Evolutionary conservation across 2,797 vertebrate species (phyloP).

Genomic region (Anas flavirostris): DNA sequence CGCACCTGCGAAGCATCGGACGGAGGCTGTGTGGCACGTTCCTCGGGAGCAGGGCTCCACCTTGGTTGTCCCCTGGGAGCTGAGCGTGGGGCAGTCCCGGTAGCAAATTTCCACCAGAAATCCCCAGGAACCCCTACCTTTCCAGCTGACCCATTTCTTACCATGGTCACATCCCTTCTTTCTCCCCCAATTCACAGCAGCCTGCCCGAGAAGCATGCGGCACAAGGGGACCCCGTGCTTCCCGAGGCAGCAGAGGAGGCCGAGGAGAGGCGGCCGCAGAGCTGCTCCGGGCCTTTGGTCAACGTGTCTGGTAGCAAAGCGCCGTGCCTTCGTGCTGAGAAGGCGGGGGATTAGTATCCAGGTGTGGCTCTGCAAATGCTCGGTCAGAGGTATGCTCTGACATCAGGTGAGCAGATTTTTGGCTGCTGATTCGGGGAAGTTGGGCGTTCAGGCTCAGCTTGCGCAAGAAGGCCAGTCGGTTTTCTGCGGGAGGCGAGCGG

Average conservation of each 20-base stretch:
- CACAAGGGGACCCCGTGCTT: neutral
- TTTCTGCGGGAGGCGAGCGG: neutral
- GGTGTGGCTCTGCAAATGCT: neutral
- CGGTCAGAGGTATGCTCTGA: neutral
- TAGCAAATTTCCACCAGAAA: neutral
- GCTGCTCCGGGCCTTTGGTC: neutral
- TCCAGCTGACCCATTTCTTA: neutral
- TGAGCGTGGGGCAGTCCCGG: neutral
- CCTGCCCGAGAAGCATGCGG: neutral
- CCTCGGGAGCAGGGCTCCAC: neutral
- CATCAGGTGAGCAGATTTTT: neutral
- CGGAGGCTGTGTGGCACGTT: neutral
- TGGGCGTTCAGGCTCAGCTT: accelerated
- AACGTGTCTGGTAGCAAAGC: neutral
- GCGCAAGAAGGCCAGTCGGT: neutral
- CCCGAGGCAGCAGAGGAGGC: neutral
- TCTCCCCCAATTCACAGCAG: neutral
- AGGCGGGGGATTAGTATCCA: accelerated
- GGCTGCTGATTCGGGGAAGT: neutral
- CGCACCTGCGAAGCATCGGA: neutral
- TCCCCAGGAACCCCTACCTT: neutral
- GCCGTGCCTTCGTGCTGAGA: neutral
- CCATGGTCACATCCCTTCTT: neutral
- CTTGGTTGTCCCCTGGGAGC: neutral
- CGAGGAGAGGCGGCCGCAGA: neutral